Conservation (phyloP, 53 echinoderm and acorn worm species). For the Hippasteria phrygiana region DNA sequence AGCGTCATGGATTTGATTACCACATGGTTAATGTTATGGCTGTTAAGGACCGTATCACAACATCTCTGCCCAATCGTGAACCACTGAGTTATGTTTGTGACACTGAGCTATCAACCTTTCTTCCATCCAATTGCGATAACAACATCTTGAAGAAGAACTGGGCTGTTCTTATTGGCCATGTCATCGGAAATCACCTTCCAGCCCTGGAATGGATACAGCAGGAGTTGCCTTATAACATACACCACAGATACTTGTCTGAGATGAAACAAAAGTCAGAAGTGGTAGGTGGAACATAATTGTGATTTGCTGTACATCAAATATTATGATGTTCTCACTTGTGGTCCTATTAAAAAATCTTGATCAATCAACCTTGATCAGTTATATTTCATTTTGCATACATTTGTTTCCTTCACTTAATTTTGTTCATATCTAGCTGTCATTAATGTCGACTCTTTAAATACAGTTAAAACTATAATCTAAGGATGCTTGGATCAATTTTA, state of each 20-base stretch:
- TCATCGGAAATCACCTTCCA: conserved; percentile 30
- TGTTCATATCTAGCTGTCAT: too few species aligned
- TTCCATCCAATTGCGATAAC: conserved; percentile 29
- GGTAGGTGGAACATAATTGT: neutral
- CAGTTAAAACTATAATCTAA: too few species aligned
- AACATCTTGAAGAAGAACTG: conserved; percentile 25
- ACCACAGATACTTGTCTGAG: conserved; percentile 44
- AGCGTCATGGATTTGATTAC: conserved; percentile 19
- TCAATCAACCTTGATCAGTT: too few species aligned
- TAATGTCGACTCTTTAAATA: too few species aligned
- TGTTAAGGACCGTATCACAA: conserved; percentile 9
- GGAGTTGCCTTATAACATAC: conserved; percentile 9
- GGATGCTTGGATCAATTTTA: too few species aligned
- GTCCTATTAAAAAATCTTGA: too few species aligned
- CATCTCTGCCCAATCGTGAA: conserved; percentile 16
- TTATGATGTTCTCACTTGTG: too few species aligned
- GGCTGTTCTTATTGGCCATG: conserved; percentile 40
- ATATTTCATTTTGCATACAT: too few species aligned
- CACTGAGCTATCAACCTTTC: conserved; percentile 1
- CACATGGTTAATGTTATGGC: conserved; percentile 53
- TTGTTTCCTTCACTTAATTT: too few species aligned
- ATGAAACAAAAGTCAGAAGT: conserved; percentile 45
- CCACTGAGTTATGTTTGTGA: neutral
- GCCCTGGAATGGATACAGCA: neutral
- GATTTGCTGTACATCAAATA: too few species aligned